Base-by-base conservation (phyloP, 2,888 invertebrate genomes). In the Erebia ligea region DNA sequence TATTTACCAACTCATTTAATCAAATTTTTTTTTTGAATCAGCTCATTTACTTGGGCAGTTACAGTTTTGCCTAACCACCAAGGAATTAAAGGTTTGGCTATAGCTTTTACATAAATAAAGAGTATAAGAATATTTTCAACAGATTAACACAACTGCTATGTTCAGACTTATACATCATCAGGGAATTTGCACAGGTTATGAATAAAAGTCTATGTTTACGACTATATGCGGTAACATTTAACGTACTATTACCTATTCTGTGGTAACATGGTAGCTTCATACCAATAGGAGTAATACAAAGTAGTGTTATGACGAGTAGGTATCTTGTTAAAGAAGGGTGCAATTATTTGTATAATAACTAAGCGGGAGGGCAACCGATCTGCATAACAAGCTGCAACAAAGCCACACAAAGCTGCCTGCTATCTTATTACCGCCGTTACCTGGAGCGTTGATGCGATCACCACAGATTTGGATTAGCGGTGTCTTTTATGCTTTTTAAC, bases 371-470 rank as follows among this genome's bases (percentile, higher is more conserved):
- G 19, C 45, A 75, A 82, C 82, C 21, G 75, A 83, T 83, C 78
- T 83, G 79, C 83, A 83, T 83, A 82, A 81, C 81, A 78, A 80
- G 80, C 73, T 75, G 81, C 77, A 84, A 85, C 84, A 84, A 84
- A 83, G 78, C 77, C 74, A 76, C 73, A 85, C 84, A 84, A 84
- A 83, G 78, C 77, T 75, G 76, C 73, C 63, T 64, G 80, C 78
- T 80, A 83, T 81, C 82, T 82, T 76, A 79, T 78, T 78, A 77
- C 78, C 77, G 79, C 72, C 77, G 73, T 75, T 74, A 75, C 74
- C 75, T 69, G 74, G 71, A 73, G 73, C 75, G 73, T 63, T 73
- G 48, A 72, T 59, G 25, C 74, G 70, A 70, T 61, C 62, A 67
- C n/a, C 19, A 19, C 40, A 17, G 67, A 68, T 59, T 52, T 42